phyloP scores from a whole-genome alignment of 1,140 invertebrate genomes.

The Habropoda laboriosa region DNA sequence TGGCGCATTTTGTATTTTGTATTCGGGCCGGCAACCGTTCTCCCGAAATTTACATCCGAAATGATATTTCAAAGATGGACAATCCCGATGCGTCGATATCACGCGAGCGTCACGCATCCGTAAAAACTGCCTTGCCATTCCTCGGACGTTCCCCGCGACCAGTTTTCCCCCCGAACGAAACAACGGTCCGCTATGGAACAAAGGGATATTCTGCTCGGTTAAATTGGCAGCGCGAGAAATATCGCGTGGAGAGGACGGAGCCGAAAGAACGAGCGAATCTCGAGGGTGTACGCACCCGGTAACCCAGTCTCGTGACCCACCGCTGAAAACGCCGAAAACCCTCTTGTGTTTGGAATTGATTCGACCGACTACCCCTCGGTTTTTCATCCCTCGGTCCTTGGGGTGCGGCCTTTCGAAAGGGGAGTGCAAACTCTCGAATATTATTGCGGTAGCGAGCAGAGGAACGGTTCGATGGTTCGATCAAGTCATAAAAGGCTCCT shows the following conservation, averaged over 20 bases:
- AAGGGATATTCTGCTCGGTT: background rate
- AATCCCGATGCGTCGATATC: slow-evolving; percentile 35
- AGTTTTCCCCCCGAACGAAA: no score
- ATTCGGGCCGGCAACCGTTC: slow-evolving; percentile 13
- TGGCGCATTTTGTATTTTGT: slow-evolving; percentile 13
- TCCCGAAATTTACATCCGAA: slow-evolving; percentile 44
- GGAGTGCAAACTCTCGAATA: slow-evolving; percentile 54
- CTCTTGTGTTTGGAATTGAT: slow-evolving; percentile 72
- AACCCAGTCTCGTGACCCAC: slow-evolving; percentile 64
- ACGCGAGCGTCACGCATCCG: background rate
- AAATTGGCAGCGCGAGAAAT: slow-evolving; percentile 33
- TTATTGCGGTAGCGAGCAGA: slow-evolving; percentile 49
- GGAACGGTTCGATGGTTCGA: slow-evolving; percentile 55
- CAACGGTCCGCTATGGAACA: background rate
- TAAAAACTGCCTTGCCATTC: background rate
- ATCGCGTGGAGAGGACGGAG: slow-evolving; percentile 11
- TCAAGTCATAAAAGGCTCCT: slow-evolving; percentile 54
- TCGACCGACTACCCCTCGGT: slow-evolving; percentile 66
- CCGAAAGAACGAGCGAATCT: slow-evolving; percentile 42
- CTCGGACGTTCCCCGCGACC: background rate
- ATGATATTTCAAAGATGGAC: slow-evolving; percentile 64
- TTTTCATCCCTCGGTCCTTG: slow-evolving; percentile 67
- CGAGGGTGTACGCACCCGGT: slow-evolving; percentile 60
- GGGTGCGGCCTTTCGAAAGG: slow-evolving; percentile 54
- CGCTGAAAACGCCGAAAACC: slow-evolving; percentile 57